Percentiles rank a stretch among this genome's conserved stretches.
These are phyloP conservation scores for Pseudomyrmex gracilis DNA, from an alignment of 1,140 invertebrate species.

Conservation along the genomic window DNA sequence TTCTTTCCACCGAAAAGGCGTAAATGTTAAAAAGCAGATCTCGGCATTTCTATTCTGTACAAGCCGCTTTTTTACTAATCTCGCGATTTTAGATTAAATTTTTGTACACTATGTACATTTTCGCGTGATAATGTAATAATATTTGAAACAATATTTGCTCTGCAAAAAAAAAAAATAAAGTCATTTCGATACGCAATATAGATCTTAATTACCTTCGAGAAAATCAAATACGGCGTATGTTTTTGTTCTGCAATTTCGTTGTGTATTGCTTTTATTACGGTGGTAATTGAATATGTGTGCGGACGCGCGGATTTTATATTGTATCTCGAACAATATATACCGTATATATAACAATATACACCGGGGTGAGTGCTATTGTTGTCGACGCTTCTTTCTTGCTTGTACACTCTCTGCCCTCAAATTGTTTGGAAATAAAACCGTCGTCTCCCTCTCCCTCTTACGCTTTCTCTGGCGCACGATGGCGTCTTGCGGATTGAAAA, in stretches of 20 bases:
- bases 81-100: neutral
- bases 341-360: no score
- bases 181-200: no score
- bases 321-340: neutral
- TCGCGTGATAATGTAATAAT: no score
- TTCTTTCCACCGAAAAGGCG: neutral
- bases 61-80: constrained; percentile 9
- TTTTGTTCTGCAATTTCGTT: no score
- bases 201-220: neutral
- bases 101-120: no score
- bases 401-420: constrained; percentile 10
- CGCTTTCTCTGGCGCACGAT: constrained; percentile 18
- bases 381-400: neutral
- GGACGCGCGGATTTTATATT: neutral
- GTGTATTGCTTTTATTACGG: no score
- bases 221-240: no score
- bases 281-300: neutral
- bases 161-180: no score
- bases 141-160: no score
- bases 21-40: constrained; percentile 25
- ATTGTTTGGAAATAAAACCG: constrained; percentile 17
- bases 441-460: no score
- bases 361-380: neutral
- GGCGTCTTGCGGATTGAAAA: constrained; percentile 21
- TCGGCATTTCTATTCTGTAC: neutral